phyloP scores from a whole-genome alignment of 2,888 invertebrate species.

The Dryococelus australis region DNA sequence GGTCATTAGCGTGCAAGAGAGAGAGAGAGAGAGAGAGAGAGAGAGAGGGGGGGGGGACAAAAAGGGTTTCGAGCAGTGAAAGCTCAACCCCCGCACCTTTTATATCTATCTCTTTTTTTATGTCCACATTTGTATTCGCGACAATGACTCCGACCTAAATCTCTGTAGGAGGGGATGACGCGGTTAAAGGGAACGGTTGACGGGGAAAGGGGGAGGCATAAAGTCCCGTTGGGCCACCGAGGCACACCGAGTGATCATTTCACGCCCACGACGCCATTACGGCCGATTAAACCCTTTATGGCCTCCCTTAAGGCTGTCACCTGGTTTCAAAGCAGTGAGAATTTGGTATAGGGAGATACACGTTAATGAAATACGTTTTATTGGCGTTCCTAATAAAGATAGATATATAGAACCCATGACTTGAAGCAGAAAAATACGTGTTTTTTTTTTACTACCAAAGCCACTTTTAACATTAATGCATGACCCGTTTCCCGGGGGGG shows the following conservation, averaged over 20 bases:
- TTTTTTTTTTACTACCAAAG: no score
- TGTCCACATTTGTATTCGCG: constrained; percentile 5
- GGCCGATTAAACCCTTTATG: neutral
- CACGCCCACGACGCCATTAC: neutral
- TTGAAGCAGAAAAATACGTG: no score
- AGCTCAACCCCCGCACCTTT: neutral
- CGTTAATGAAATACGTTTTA: no score
- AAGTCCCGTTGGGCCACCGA: neutral
- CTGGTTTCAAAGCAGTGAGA: no score
- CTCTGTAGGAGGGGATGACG: neutral
- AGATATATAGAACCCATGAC: no score
- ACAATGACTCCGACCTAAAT: constrained; percentile 16
- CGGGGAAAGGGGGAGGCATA: neutral
- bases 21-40: no score
- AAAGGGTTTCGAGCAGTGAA: neutral
- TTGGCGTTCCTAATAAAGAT: no score
- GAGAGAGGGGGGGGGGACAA: no score
- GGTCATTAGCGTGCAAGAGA: constrained; percentile 16
- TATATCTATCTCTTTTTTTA: neutral
- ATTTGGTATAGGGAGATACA: no score
- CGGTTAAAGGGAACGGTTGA: no score
- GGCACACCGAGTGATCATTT: neutral
- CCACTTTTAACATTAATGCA: no score
- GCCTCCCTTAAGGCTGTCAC: neutral
- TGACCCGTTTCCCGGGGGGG: no score